Conservation (phyloP, 2,888 invertebrate genomes). For the Lasius platythorax region DNA sequence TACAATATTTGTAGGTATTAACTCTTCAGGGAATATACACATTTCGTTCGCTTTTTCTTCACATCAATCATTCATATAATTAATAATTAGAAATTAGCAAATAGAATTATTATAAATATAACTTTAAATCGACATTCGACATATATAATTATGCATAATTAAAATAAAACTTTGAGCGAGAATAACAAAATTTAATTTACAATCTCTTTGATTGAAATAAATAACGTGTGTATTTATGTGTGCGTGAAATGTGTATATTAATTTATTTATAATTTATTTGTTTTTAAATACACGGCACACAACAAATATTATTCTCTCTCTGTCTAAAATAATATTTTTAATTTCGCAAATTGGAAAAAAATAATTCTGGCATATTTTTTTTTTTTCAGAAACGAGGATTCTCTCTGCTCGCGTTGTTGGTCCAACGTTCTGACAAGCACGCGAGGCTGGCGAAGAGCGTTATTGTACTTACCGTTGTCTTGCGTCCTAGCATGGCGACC, state of each 20-base stretch:
- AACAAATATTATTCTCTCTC: neutral
- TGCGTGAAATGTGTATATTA: neutral
- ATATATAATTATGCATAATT: neutral
- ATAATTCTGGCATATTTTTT: neutral
- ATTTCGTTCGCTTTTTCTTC: neutral
- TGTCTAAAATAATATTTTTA: neutral
- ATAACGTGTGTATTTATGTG: neutral
- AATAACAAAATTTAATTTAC: neutral
- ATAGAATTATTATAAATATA: slow-evolving; percentile 10
- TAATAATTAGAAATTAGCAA: neutral
- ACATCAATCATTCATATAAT: neutral
- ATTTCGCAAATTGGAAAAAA: neutral
- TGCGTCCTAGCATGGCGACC: slow-evolving; percentile 85
- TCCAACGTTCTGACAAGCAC: slow-evolving; percentile 83
- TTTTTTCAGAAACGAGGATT: slow-evolving; percentile 84
- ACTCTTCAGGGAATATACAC: neutral
- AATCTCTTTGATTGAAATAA: neutral
- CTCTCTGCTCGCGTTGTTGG: slow-evolving; percentile 85
- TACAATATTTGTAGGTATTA: neutral
- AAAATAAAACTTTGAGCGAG: neutral
- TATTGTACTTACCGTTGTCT: slow-evolving; percentile 85
- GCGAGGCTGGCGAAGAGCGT: slow-evolving; percentile 85
- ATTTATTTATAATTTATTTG: neutral
- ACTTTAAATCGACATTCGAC: neutral
- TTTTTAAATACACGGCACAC: neutral